Conservation (phyloP, 2,888 invertebrate genomes). For the Hecatera dysodea region DNA sequence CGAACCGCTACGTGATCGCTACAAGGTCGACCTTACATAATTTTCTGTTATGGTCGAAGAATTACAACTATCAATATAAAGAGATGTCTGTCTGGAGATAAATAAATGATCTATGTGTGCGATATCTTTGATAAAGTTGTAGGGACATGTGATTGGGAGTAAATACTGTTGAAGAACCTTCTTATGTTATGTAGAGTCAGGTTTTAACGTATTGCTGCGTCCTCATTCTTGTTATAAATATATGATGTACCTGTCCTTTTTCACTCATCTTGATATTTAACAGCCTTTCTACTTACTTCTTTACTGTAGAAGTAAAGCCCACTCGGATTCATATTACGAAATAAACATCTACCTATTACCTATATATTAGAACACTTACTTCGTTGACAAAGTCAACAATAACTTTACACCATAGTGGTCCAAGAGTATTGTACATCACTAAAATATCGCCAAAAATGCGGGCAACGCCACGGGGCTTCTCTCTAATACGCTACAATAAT, state of each 20-base stretch:
- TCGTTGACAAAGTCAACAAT: slow-evolving; percentile 13
- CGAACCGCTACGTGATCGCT: slow-evolving; percentile 56
- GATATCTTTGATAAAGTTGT: slow-evolving; percentile 31
- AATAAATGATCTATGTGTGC: slow-evolving; percentile 45
- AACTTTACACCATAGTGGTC: slow-evolving; percentile 1
- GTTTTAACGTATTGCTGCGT: background rate
- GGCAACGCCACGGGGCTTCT: slow-evolving; percentile 55
- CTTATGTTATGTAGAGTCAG: background rate
- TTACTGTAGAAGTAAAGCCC: background rate
- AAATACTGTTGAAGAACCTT: background rate
- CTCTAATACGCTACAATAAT: slow-evolving; percentile 58
- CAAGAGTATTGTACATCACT: slow-evolving; percentile 32
- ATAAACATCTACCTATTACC: background rate
- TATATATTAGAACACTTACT: slow-evolving; percentile 3
- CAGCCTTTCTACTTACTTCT: background rate
- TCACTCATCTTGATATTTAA: background rate
- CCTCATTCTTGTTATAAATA: background rate
- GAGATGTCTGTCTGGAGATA: slow-evolving; percentile 40
- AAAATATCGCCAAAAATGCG: slow-evolving; percentile 59
- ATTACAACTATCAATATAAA: slow-evolving; percentile 52
- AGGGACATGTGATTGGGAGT: slow-evolving; percentile 14
- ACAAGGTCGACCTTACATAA: slow-evolving; percentile 55
- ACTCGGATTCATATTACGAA: background rate
- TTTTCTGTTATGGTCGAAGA: slow-evolving; percentile 37
- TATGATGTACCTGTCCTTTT: background rate